Conservation (phyloP, 2,797 vertebrate genomes). For the Lates japonicus region DNA sequence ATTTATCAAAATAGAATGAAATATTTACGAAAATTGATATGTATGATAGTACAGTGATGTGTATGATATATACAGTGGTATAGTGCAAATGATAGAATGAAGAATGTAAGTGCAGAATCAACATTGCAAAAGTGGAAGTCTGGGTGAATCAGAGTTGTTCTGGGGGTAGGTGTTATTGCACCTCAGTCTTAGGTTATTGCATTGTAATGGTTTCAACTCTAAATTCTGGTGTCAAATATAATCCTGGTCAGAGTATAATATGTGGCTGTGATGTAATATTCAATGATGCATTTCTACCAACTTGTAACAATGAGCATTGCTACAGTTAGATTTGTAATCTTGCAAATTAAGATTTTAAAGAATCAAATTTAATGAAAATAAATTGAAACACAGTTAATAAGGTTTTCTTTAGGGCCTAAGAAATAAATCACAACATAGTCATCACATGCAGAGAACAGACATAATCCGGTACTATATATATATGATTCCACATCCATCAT, state of each 20-base stretch:
- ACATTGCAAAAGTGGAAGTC: too few relatives aligned
- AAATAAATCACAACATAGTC: background rate
- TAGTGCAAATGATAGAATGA: too few relatives aligned
- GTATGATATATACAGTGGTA: too few relatives aligned
- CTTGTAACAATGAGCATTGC: background rate
- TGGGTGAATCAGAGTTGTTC: too few relatives aligned
- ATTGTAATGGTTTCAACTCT: background rate
- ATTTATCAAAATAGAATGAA: too few relatives aligned
- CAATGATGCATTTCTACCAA: background rate
- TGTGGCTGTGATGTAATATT: background rate
- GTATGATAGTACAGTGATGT: too few relatives aligned
- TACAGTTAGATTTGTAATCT: background rate
- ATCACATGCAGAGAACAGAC: background rate
- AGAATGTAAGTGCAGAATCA: too few relatives aligned
- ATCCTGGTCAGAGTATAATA: background rate
- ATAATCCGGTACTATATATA: conserved; percentile 1
- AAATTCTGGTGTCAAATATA: background rate
- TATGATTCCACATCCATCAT: background rate
- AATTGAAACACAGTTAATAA: background rate
- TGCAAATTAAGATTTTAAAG: background rate
- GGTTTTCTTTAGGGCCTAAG: background rate
- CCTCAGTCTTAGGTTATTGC: too few relatives aligned
- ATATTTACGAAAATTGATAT: too few relatives aligned
- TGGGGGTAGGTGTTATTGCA: too few relatives aligned
- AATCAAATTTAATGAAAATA: background rate